Evolutionary conservation across 2,797 vertebrate genomes (phyloP).

Genomic region (Acestrorhynchus altus): DNA sequence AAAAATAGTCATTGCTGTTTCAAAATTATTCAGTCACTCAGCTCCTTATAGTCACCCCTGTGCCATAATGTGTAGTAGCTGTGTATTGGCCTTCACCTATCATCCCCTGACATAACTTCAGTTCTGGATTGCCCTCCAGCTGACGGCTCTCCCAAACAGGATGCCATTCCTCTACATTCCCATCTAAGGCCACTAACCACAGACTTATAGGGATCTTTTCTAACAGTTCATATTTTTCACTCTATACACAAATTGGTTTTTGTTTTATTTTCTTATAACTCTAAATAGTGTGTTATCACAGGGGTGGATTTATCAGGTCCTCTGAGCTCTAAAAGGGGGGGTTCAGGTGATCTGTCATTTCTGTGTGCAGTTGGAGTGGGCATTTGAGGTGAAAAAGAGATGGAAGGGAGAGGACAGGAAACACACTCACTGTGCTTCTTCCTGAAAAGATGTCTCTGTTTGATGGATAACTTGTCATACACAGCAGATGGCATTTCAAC

Average conservation of each 20-base stretch:
- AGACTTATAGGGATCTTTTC: not conserved
- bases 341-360: conserved; percentile 1
- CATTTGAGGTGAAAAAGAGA: conserved; percentile 28
- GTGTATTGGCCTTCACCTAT: conserved; percentile 35
- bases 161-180: conserved; percentile 31
- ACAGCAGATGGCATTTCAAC: conserved; percentile 22
- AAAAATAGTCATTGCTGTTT: conserved; percentile 73
- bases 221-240: not conserved
- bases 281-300: not conserved
- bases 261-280: not conserved
- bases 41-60: conserved; percentile 49
- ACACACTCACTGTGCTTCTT: conserved; percentile 28
- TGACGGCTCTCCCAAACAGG: conserved; percentile 49
- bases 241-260: not conserved
- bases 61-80: conserved; percentile 47
- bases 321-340: not conserved
- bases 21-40: conserved; percentile 61
- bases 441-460: conserved; percentile 29
- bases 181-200: not conserved
- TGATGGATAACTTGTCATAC: conserved; percentile 24
- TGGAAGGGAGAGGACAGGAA: conserved; percentile 38
- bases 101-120: conserved; percentile 11
- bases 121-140: conserved; percentile 27
- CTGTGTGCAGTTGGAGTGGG: not conserved
- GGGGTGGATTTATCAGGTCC: not conserved